phyloP scores from a whole-genome alignment of 2,888 invertebrate genomes.

The Rhorus exstirpatorius region DNA sequence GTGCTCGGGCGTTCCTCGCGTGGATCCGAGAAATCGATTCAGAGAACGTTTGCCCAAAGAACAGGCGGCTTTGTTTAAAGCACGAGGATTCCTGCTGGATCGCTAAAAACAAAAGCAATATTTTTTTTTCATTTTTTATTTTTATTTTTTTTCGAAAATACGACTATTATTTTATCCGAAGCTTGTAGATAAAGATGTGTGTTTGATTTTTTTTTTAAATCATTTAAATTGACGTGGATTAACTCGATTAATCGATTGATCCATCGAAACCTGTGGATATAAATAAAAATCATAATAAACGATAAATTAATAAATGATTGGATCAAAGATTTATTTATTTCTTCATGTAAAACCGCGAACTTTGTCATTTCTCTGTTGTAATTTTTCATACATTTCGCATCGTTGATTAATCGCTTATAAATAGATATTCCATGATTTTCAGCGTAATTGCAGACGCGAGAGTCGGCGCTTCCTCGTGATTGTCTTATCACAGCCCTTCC shows the following conservation, averaged over 20 bases:
- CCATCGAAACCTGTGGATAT: neutral
- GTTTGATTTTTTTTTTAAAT: neutral
- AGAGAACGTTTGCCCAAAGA: constrained; percentile 73
- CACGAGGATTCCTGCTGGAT: constrained; percentile 71
- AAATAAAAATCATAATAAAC: constrained; percentile 32
- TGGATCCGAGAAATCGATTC: constrained; percentile 76
- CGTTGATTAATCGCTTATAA: constrained; percentile 50
- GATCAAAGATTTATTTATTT: constrained; percentile 3
- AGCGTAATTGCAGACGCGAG: constrained; percentile 2
- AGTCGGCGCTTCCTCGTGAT: constrained; percentile 61
- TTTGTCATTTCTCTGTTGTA: neutral
- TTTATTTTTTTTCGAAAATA: neutral
- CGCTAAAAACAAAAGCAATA: neutral
- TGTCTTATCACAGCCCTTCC: constrained; percentile 77
- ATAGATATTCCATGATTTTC: constrained; percentile 29
- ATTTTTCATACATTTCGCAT: neutral
- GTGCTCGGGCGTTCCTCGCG: constrained; percentile 75
- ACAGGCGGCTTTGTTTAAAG: constrained; percentile 68
- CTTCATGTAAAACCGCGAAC: neutral
- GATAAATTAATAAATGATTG: constrained; percentile 3
- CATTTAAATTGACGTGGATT: neutral
- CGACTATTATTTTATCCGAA: too few relatives aligned
- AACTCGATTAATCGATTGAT: neutral
- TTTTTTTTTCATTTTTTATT: neutral
- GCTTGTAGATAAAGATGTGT: too few relatives aligned